Evolutionary conservation across 2,797 vertebrate species (phyloP).

Genomic region (Dryobates pubescens): DNA sequence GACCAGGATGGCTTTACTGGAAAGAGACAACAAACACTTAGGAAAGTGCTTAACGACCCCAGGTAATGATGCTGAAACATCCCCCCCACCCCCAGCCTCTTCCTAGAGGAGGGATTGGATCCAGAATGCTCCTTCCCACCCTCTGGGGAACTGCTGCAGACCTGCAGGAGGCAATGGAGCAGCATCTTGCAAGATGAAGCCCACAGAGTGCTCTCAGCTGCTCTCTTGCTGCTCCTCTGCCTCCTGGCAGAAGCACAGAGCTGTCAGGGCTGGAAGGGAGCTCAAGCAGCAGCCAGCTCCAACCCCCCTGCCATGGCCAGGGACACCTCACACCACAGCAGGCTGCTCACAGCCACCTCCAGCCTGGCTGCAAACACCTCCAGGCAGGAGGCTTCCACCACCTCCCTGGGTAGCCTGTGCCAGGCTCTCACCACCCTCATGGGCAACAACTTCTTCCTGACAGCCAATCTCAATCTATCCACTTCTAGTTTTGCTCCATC

Average conservation of each 20-base stretch:
- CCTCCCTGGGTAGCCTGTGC: no score
- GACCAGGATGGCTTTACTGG: background rate
- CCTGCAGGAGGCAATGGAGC: background rate
- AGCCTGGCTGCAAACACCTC: no score
- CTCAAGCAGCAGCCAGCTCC: no score
- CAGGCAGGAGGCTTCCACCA: no score
- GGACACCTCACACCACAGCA: no score
- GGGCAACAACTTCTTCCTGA: no score
- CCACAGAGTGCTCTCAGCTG: background rate
- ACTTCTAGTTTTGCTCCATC: no score
- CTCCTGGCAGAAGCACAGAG: background rate
- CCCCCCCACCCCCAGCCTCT: conserved; percentile 14
- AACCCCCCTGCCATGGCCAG: no score
- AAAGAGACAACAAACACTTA: background rate
- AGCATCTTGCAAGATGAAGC: background rate
- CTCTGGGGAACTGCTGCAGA: background rate
- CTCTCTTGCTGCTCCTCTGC: background rate
- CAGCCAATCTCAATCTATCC: no score
- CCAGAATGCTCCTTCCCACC: background rate
- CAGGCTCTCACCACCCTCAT: no score
- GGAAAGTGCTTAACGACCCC: conserved; percentile 9
- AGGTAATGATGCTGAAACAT: conserved; percentile 63
- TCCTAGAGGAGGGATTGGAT: conserved; percentile 14
- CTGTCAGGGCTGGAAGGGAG: no score
- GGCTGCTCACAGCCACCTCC: no score